Percentiles rank a stretch among this genome's conserved stretches.
Evolutionary conservation across 2,797 vertebrate species (phyloP).

Genomic region (Mormyrus proboscirostris): DNA sequence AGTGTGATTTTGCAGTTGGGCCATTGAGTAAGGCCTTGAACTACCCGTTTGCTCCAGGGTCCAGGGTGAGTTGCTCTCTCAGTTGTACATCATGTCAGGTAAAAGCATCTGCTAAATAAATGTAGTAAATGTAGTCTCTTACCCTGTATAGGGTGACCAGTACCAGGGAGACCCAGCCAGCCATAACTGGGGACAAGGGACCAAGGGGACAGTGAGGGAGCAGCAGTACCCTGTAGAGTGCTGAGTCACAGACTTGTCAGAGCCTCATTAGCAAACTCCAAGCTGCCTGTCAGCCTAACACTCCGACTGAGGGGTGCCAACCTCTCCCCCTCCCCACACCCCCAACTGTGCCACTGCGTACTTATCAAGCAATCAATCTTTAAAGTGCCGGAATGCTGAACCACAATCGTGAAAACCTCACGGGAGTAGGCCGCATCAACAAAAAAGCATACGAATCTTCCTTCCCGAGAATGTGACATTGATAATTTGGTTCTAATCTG

Average conservation of each 20-base stretch:
- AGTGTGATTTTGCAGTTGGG: neutral
- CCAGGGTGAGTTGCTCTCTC: neutral
- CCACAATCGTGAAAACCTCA: neutral
- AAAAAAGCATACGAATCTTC: neutral
- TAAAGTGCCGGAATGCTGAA: neutral
- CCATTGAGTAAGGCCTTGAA: neutral
- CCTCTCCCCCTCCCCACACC: neutral
- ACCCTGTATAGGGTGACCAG: neutral
- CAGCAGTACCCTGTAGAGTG: neutral
- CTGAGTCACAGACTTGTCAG: neutral
- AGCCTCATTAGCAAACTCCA: neutral
- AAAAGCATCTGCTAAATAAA: neutral
- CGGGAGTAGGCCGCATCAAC: neutral
- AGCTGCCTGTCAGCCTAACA: neutral
- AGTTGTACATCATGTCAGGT: neutral
- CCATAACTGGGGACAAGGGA: neutral
- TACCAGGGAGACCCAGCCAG: neutral
- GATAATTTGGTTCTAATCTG: neutral
- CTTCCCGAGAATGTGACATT: neutral
- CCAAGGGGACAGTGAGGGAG: neutral
- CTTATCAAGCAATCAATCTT: neutral
- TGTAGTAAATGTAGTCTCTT: neutral
- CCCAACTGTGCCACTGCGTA: neutral
- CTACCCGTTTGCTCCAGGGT: neutral
- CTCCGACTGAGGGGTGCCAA: neutral